Percentiles rank a stretch among this genome's conserved stretches.
These are phyloP conservation scores for Megaceryle alcyon DNA, from an alignment of 2,797 vertebrate genomes.

Conservation along the genomic window DNA sequence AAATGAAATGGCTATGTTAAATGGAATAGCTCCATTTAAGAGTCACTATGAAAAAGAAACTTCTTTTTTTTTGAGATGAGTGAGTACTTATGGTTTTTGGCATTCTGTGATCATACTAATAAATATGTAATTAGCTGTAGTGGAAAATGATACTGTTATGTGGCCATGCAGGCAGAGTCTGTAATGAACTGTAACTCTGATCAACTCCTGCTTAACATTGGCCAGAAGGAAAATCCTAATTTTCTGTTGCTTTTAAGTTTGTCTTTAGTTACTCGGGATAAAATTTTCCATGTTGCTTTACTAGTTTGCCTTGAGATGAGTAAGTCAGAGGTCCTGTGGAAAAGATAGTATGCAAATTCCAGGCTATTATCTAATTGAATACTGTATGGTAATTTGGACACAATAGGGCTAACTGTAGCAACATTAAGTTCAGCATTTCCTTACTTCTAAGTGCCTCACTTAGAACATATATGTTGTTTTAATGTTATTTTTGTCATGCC, in stretches of 20 bases:
- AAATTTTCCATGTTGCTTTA: background rate
- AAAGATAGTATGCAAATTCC: constrained; percentile 30
- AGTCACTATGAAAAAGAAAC: background rate
- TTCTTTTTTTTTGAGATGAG: background rate
- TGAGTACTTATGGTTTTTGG: background rate
- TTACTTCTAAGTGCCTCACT: background rate
- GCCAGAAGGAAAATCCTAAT: background rate
- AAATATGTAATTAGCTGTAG: background rate
- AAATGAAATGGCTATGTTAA: background rate
- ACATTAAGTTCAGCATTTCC: background rate
- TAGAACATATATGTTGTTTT: background rate
- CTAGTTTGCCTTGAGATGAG: background rate
- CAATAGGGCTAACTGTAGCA: background rate
- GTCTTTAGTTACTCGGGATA: background rate
- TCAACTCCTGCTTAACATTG: background rate
- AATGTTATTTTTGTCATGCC: background rate
- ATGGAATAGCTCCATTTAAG: background rate
- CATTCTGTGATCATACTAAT: background rate
- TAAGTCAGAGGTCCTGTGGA: constrained; percentile 17
- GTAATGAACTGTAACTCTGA: background rate
- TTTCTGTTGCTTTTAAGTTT: background rate
- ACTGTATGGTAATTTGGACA: background rate
- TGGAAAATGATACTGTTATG: background rate
- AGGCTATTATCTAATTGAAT: constrained; percentile 1
- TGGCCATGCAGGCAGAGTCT: background rate